These are phyloP conservation scores for Syrphus vitripennis DNA, from an alignment of 2,888 invertebrate genomes.

Conservation along the genomic window DNA sequence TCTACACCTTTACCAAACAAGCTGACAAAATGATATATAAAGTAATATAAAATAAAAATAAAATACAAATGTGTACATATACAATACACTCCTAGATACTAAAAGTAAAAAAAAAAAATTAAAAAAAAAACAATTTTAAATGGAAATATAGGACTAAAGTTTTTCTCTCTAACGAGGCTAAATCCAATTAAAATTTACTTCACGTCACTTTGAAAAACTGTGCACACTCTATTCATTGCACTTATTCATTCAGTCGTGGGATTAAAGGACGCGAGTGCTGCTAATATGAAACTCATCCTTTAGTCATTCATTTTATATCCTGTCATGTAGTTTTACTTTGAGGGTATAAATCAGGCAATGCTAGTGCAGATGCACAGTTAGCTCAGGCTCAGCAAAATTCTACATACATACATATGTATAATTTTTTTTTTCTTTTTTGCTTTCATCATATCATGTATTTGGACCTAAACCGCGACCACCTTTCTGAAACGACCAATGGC, in stretches of 20 bases:
- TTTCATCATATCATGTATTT: conserved; percentile 6
- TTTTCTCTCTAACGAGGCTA: conserved; percentile 41
- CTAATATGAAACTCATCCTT: conserved; percentile 63
- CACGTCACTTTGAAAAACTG: conserved; percentile 52
- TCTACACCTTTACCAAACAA: no score
- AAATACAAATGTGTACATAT: no score
- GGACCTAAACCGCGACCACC: conserved; percentile 39
- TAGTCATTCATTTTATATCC: conserved; percentile 60
- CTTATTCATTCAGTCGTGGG: conserved; percentile 57
- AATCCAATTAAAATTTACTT: conserved; percentile 67
- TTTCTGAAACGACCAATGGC: conserved; percentile 20
- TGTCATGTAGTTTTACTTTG: conserved; percentile 55
- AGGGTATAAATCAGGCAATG: conserved; percentile 51
- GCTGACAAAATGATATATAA: background rate
- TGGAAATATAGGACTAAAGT: conserved; percentile 19
- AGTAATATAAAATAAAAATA: background rate
- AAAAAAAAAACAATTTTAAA: conserved; percentile 14
- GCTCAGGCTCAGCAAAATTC: background rate
- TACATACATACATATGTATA: background rate
- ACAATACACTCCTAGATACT: background rate
- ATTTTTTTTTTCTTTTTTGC: background rate
- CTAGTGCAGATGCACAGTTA: conserved; percentile 37
- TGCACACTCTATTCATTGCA: conserved; percentile 44
- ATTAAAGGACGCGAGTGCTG: conserved; percentile 54
- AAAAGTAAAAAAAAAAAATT: background rate